Evolutionary conservation across 2,888 invertebrate species (phyloP).

Genomic region (Sarcophaga variegata): DNA sequence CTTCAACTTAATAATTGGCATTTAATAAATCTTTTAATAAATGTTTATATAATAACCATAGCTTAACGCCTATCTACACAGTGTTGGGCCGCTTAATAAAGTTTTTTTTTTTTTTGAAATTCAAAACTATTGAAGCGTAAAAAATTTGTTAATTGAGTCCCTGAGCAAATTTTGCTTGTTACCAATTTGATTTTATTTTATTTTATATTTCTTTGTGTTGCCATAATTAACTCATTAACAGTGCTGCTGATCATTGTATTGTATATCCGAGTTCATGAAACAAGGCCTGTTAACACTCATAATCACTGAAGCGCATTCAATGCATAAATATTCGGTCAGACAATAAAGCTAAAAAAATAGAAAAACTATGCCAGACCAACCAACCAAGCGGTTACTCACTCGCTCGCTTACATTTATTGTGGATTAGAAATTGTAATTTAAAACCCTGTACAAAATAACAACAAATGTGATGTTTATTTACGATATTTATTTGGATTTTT

Average conservation of each 20-base stretch:
- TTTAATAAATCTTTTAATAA: not conserved
- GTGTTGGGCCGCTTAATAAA: too few relatives aligned
- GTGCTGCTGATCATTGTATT: constrained; percentile 5
- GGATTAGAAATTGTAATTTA: constrained; percentile 41
- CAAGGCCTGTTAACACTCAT: constrained; percentile 59
- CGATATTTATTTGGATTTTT: too few relatives aligned
- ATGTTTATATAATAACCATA: constrained; percentile 1
- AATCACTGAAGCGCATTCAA: constrained; percentile 60
- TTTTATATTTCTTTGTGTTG: too few relatives aligned
- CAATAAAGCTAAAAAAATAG: not conserved
- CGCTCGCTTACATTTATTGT: constrained; percentile 12
- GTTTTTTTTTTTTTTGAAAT: too few relatives aligned
- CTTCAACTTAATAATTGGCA: too few relatives aligned
- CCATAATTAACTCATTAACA: too few relatives aligned
- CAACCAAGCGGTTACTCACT: constrained; percentile 35
- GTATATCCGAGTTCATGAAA: constrained; percentile 57
- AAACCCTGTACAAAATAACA: constrained; percentile 40
- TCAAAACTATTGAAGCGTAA: not conserved
- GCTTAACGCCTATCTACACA: not conserved
- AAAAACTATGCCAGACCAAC: constrained; percentile 45
- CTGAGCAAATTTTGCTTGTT: too few relatives aligned
- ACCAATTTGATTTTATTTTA: too few relatives aligned
- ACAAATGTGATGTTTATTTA: constrained; percentile 15
- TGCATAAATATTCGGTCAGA: constrained; percentile 17
- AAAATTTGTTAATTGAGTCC: too few relatives aligned